These are phyloP conservation scores for Paradoxurus hermaphroditus DNA, from an alignment of 2,113 vertebrate species.

Conservation along the genomic window DNA sequence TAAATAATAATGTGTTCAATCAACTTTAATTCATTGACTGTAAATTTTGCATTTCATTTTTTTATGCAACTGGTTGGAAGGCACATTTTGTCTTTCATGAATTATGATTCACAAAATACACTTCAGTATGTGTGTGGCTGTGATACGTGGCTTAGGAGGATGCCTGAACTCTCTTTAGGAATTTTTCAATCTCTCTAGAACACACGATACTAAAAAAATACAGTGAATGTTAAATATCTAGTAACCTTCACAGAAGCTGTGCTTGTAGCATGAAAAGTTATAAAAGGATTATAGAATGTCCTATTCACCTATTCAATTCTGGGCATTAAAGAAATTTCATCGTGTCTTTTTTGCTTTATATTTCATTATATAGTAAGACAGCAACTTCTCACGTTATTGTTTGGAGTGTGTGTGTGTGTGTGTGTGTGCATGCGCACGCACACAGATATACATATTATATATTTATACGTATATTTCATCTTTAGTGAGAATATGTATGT, in stretches of 20 bases:
- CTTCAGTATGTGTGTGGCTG: background rate
- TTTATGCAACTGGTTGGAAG: constrained; percentile 13
- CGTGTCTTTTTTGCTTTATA: constrained; percentile 16
- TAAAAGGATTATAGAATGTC: constrained; percentile 20
- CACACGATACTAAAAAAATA: background rate
- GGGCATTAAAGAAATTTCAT: constrained; percentile 19
- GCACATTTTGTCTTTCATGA: background rate
- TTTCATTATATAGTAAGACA: constrained; percentile 12
- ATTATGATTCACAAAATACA: constrained; percentile 47
- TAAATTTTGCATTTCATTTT: constrained; percentile 23
- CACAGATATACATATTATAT: background rate
- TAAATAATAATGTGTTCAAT: constrained; percentile 46
- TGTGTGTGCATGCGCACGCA: too few species aligned
- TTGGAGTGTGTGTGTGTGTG: background rate
- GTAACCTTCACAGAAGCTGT: constrained; percentile 15
- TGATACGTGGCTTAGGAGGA: background rate
- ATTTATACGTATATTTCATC: background rate
- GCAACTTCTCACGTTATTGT: background rate
- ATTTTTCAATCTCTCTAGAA: constrained; percentile 25
- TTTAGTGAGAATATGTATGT: background rate
- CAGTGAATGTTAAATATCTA: constrained; percentile 31
- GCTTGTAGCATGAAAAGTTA: background rate
- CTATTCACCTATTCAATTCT: constrained; percentile 5
- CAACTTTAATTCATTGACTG: constrained; percentile 47
- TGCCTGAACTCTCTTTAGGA: background rate